phyloP scores from a whole-genome alignment of 2,113 vertebrate species.

The Hiodon tergisus region DNA sequence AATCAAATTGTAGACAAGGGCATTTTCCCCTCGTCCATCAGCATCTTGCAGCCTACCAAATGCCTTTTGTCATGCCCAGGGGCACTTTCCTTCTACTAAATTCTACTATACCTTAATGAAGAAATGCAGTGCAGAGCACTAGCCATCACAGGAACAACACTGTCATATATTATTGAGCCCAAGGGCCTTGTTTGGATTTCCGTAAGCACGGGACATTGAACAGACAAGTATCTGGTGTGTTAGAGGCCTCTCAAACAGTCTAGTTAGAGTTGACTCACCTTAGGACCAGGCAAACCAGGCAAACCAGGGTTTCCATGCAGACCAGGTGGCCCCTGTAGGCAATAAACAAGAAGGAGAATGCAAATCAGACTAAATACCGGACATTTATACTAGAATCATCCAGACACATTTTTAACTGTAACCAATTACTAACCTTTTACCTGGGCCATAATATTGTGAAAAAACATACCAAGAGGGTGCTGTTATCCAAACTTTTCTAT shows the following conservation, averaged over 20 bases:
- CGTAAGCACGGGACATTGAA: not conserved
- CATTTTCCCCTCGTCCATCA: slow-evolving; percentile 24
- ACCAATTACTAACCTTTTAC: not conserved
- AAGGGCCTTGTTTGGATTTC: not conserved
- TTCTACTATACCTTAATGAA: not conserved
- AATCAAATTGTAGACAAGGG: slow-evolving; percentile 21
- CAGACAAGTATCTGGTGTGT: not conserved
- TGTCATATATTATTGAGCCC: too few relatives aligned
- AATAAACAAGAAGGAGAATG: not conserved
- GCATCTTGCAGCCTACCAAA: slow-evolving; percentile 2
- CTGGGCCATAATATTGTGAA: too few relatives aligned
- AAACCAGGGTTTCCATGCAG: slow-evolving; percentile 86
- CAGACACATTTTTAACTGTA: not conserved
- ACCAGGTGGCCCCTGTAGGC: slow-evolving; percentile 76
- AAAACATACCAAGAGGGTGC: too few relatives aligned
- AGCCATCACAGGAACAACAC: not conserved
- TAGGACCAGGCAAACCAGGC: slow-evolving; percentile 80
- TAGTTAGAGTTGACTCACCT: slow-evolving; percentile 65
- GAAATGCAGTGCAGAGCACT: not conserved
- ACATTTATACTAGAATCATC: not conserved
- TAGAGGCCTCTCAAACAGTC: not conserved
- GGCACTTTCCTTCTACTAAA: slow-evolving; percentile 12
- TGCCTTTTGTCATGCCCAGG: not conserved
- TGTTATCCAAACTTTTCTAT: too few relatives aligned
- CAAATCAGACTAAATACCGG: not conserved